Evolutionary conservation across 2,888 invertebrate genomes (phyloP), one percentile per base, ranked within the genome.

Genomic region (Julus scanicus): DNA sequence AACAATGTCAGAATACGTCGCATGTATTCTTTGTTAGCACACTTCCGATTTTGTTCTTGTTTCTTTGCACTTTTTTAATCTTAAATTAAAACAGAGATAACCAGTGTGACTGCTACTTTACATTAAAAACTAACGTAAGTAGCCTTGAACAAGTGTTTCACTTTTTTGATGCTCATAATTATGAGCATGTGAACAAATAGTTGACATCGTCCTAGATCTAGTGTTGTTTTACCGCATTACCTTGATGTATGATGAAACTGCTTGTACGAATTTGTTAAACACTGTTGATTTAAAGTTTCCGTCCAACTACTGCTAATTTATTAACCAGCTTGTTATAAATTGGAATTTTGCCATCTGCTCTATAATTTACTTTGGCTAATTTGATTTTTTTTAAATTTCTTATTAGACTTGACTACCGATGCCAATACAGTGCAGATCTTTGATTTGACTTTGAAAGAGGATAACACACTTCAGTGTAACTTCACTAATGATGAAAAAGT

Each of bases 391-490:
- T 83, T 40, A 9, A 15, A 0, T 11, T 87, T 15, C 8, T n/a
- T 83, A 40, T 87, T 80, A 40, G 44, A 37, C n/a, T 0, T 87
- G 17, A 29, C 84, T 20, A 63, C 29, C 83, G 63, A 63, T 29
- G 88, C 80, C 1, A 40, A 39, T 13, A 88, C 40, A 6, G 80
- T 37, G 0, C 39, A 15, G 15, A 29, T 15, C 15, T 63, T 71
- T 40, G 86, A 63, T 15, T 39, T 88, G 49, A 83, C 48, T 13
- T 80, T 86, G 29, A 40, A 37, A 9, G 1, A 63, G 49, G 37
- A 40, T 20, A 88, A 53, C n/a, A 39, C 20, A 15, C 48, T 88
- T 39, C 63, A 71, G 80, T 88, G 88, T 37, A 88, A 88, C 49
- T 53, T 88, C 5, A 71, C 88, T 2, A n/a, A 29, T 20, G 88